Percentiles rank a stretch among this genome's conserved stretches.
Evolutionary conservation across 2,888 invertebrate species (phyloP).

Genomic region (Dicycla oo): DNA sequence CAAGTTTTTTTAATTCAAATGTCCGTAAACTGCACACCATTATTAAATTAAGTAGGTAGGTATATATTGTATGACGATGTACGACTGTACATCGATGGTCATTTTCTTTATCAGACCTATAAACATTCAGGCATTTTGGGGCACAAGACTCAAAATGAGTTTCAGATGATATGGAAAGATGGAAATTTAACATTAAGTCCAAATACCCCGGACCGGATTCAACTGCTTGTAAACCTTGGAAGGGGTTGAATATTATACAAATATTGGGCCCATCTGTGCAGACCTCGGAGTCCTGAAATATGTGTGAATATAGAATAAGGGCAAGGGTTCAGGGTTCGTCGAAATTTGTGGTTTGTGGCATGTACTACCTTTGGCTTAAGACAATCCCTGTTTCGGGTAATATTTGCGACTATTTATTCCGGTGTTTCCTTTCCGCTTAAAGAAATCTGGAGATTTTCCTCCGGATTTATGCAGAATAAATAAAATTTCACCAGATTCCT

Average conservation of each 20-base stretch:
- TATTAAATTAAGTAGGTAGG: too few relatives aligned
- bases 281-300: conserved; percentile 18
- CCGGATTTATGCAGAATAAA: neutral
- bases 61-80: too few relatives aligned
- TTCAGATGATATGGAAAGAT: too few relatives aligned
- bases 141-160: too few relatives aligned
- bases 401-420: conserved; percentile 20
- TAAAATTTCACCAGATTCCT: neutral
- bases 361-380: conserved; percentile 12
- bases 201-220: too few relatives aligned
- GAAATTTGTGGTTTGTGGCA: conserved; percentile 13
- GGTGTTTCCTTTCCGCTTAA: neutral
- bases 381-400: conserved; percentile 15
- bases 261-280: conserved; percentile 16
- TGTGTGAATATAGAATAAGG: conserved; percentile 41
- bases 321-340: conserved; percentile 7
- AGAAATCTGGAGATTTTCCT: neutral
- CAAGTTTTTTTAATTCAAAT: too few relatives aligned
- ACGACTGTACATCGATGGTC: too few relatives aligned
- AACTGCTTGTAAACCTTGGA: conserved; percentile 15
- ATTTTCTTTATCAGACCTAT: too few relatives aligned
- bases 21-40: too few relatives aligned
- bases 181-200: too few relatives aligned
- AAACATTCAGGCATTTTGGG: too few relatives aligned
- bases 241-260: conserved; percentile 24